Conservation (phyloP, 2,113 vertebrate species). For the Platichthys flesus region DNA sequence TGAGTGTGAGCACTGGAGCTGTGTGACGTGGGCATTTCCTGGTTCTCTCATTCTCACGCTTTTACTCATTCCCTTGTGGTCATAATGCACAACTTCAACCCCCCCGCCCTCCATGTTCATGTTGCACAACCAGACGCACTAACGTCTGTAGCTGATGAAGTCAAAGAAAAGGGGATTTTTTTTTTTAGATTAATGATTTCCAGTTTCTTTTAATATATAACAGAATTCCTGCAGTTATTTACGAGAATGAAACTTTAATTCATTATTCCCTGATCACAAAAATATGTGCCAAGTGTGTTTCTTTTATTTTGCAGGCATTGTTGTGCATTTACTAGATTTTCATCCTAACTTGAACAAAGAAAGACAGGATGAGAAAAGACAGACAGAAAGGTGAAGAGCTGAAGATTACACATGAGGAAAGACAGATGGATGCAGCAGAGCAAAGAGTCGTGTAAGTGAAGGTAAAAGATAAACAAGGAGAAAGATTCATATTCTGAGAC, state of each 20-base stretch:
- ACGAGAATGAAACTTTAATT: constrained; percentile 8
- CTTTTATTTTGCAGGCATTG: neutral
- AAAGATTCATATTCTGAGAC: constrained; percentile 33
- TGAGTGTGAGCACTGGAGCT: constrained; percentile 14
- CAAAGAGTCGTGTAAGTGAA: neutral
- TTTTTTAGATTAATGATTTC: neutral
- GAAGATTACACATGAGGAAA: constrained; percentile 1
- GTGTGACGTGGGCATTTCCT: constrained; percentile 56
- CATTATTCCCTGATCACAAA: constrained; percentile 2
- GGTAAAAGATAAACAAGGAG: constrained; percentile 1
- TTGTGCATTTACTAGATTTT: neutral
- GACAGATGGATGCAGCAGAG: neutral
- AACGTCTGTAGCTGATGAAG: neutral
- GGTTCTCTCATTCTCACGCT: constrained; percentile 64
- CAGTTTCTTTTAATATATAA: neutral
- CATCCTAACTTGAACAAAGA: neutral
- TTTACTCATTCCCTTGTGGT: constrained; percentile 32
- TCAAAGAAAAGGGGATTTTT: neutral
- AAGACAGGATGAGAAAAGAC: constrained; percentile 2
- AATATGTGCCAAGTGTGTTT: neutral
- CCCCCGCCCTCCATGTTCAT: neutral
- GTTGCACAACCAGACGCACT: constrained; percentile 20
- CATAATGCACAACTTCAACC: constrained; percentile 1
- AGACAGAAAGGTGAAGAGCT: neutral
- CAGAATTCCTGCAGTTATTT: constrained; percentile 8